These are phyloP conservation scores for Pelosia muscerda DNA, from an alignment of 2,888 invertebrate species.

Conservation along the genomic window DNA sequence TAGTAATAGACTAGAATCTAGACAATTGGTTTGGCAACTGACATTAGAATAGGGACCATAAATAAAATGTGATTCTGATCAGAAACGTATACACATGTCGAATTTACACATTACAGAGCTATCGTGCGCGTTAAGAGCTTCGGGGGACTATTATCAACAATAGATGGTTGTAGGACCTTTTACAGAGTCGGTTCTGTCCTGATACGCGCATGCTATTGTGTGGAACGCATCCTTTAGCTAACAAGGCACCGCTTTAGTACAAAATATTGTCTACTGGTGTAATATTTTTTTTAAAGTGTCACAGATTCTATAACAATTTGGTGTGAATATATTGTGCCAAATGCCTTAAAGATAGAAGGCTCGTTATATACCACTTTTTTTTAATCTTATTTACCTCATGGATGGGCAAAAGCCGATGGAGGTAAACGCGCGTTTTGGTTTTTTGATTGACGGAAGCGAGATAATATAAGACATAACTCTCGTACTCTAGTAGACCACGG, in stretches of 20 bases:
- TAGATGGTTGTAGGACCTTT: constrained; percentile 38
- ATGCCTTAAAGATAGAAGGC: too few species aligned
- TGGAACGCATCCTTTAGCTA: constrained; percentile 37
- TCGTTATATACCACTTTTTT: too few species aligned
- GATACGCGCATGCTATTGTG: constrained; percentile 37
- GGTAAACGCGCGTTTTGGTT: too few species aligned
- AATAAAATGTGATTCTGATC: constrained; percentile 16
- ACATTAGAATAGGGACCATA: constrained; percentile 13
- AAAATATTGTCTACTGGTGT: constrained; percentile 7
- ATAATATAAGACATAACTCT: too few species aligned
- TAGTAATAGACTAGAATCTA: neutral
- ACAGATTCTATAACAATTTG: neutral
- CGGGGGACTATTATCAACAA: constrained; percentile 42
- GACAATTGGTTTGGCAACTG: neutral
- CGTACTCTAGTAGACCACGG: too few species aligned
- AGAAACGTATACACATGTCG: constrained; percentile 14
- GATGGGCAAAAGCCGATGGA: too few species aligned
- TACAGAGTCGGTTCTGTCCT: constrained; percentile 38
- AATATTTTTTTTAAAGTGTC: neutral
- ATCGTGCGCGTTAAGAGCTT: constrained; percentile 7
- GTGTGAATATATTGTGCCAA: too few species aligned
- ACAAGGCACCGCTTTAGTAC: constrained; percentile 26
- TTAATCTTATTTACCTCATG: too few species aligned
- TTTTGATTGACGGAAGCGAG: too few species aligned
- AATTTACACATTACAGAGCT: constrained; percentile 14